phyloP scores from a whole-genome alignment of 1,140 invertebrate genomes.

The Macrosteles quadrilineatus region DNA sequence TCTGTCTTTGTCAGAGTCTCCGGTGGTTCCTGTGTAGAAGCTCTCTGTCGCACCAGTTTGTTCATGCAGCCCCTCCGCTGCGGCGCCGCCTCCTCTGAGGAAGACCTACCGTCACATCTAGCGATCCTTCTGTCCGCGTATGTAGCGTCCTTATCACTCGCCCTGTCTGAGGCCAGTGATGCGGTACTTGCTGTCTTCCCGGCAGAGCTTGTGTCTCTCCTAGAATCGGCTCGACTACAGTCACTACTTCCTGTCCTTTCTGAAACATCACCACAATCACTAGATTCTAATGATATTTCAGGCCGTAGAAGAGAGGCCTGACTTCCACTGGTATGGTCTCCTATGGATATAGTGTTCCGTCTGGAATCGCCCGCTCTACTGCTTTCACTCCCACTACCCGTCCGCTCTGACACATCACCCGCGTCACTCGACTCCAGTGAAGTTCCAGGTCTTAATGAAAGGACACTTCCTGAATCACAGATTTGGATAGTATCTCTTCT shows the following conservation, averaged over 20 bases:
- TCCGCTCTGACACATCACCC: slow-evolving; percentile 57
- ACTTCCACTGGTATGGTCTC: slow-evolving; percentile 41
- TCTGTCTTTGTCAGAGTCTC: slow-evolving; percentile 43
- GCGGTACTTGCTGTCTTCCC: slow-evolving; percentile 59
- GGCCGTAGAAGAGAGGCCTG: slow-evolving; percentile 42
- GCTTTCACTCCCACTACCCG: slow-evolving; percentile 44
- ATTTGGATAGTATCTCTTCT: slow-evolving; percentile 40
- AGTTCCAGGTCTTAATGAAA: slow-evolving; percentile 49
- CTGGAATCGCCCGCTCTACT: slow-evolving; percentile 40
- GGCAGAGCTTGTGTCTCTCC: slow-evolving; percentile 45
- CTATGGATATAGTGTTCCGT: slow-evolving; percentile 43
- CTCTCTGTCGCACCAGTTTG: slow-evolving; percentile 48
- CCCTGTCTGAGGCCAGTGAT: slow-evolving; percentile 61
- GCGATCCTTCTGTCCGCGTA: slow-evolving; percentile 46
- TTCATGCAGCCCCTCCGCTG: slow-evolving; percentile 39
- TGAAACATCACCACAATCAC: slow-evolving; percentile 58
- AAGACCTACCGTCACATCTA: slow-evolving; percentile 46
- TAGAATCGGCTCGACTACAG: slow-evolving; percentile 46
- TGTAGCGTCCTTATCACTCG: slow-evolving; percentile 51
- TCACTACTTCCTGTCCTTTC: slow-evolving; percentile 61
- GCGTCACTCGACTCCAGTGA: slow-evolving; percentile 65
- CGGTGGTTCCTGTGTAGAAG: slow-evolving; percentile 53
- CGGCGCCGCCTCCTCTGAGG: slow-evolving; percentile 46
- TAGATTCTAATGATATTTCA: slow-evolving; percentile 63
- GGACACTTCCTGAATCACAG: slow-evolving; percentile 40